Percentiles rank a stretch among this genome's conserved stretches.
phyloP scores from a whole-genome alignment of 1,140 invertebrate species.

The Lordiphosa stackelbergi region DNA sequence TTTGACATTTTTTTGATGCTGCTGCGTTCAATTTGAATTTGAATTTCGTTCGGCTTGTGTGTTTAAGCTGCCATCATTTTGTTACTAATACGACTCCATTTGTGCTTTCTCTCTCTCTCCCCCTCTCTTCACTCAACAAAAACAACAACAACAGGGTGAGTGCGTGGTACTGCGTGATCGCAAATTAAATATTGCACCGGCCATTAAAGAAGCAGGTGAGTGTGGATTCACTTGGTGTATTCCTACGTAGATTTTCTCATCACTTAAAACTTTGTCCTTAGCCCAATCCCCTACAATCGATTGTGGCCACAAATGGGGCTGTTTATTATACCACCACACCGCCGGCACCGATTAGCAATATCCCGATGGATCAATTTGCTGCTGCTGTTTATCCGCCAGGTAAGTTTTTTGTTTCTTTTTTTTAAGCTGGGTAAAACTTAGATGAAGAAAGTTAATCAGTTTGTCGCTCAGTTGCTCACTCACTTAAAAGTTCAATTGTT shows the following conservation, averaged over 20 bases:
- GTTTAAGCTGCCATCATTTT: conserved; percentile 51
- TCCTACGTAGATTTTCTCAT: not conserved
- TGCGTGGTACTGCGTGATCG: conserved; percentile 88
- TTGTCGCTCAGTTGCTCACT: too few species aligned
- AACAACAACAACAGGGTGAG: conserved; percentile 79
- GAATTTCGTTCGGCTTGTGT: conserved; percentile 73
- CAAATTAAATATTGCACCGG: conserved; percentile 93
- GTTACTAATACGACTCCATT: conserved; percentile 42
- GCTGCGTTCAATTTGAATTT: conserved; percentile 74
- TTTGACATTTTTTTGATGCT: conserved; percentile 70
- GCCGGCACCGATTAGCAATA: conserved; percentile 76
- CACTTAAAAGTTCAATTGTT: not conserved
- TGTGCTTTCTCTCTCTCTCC: conserved; percentile 33
- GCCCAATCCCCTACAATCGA: conserved; percentile 69
- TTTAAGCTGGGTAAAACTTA: too few species aligned
- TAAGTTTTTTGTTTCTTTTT: conserved; percentile 24
- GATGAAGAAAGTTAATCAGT: too few species aligned
- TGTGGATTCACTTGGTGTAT: conserved; percentile 1
- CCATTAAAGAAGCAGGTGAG: conserved; percentile 91
- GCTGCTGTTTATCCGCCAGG: conserved; percentile 77
- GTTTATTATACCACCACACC: conserved; percentile 77
- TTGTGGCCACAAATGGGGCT: conserved; percentile 76
- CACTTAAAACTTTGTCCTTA: conserved; percentile 1
- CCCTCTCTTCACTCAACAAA: not conserved
- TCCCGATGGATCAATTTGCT: conserved; percentile 77